These are phyloP conservation scores for Pyrrhosoma nymphula DNA, from an alignment of 2,888 invertebrate genomes.

Conservation along the genomic window DNA sequence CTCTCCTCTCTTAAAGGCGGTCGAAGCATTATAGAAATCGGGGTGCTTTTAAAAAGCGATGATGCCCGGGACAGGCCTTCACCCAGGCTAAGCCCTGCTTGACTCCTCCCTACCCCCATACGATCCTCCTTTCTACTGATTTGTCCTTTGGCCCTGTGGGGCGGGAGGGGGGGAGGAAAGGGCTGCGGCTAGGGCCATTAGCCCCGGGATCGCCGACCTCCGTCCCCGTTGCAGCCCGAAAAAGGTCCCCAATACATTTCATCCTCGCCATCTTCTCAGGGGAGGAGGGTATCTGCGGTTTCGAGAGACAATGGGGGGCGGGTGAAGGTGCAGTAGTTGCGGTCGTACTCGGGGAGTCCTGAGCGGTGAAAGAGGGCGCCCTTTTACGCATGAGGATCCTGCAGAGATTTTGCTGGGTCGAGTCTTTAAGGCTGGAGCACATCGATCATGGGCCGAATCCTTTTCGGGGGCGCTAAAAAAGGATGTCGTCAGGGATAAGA, in stretches of 20 bases:
- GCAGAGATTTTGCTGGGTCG: background rate
- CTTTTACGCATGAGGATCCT: background rate
- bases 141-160: too few species aligned
- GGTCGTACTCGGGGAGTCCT: background rate
- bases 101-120: background rate
- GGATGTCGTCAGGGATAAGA: too few species aligned
- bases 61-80: background rate
- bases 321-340: background rate
- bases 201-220: background rate
- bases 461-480: too few species aligned
- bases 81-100: background rate
- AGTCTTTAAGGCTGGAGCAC: background rate
- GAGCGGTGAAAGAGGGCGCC: background rate
- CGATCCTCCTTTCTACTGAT: too few species aligned
- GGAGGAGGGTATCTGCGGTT: background rate
- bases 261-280: background rate
- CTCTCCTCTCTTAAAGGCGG: background rate
- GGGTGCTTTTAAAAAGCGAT: background rate
- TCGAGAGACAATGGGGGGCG: background rate
- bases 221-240: background rate
- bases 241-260: slow-evolving; percentile 22
- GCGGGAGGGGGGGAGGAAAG: background rate
- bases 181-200: background rate
- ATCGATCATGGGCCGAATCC: too few species aligned
- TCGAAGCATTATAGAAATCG: background rate